These are phyloP conservation scores for Chrysoperla carnea DNA, from an alignment of 1,140 invertebrate genomes.

Conservation along the genomic window DNA sequence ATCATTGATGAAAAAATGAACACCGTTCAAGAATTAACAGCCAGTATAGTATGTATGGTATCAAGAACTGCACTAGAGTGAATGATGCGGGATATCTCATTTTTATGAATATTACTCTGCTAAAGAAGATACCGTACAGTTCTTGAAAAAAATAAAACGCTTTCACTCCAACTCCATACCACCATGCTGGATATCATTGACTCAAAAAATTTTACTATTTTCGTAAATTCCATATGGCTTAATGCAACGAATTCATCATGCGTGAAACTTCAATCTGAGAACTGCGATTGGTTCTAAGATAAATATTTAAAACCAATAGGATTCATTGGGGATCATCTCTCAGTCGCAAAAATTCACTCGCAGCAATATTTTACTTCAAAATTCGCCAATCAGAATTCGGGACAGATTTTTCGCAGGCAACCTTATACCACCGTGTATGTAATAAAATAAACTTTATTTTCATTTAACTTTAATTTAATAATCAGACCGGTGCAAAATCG, in stretches of 20 bases:
- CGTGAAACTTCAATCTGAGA: slow-evolving; percentile 9
- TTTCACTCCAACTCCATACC: slow-evolving; percentile 12
- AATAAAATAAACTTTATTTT: too few relatives aligned
- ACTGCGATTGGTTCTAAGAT: slow-evolving; percentile 2
- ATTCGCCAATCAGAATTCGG: too few relatives aligned
- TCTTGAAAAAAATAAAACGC: slow-evolving; percentile 12
- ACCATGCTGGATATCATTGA: slow-evolving; percentile 14
- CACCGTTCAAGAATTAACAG: slow-evolving; percentile 8
- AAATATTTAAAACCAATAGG: slow-evolving; percentile 2
- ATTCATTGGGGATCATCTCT: slow-evolving; percentile 1
- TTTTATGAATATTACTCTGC: slow-evolving; percentile 11
- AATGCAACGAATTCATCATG: slow-evolving; percentile 7
- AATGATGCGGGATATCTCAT: slow-evolving; percentile 13
- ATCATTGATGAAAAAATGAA: slow-evolving; percentile 12
- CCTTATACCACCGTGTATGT: too few relatives aligned
- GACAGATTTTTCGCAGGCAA: too few relatives aligned
- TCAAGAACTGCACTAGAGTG: slow-evolving; percentile 11
- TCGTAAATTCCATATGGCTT: slow-evolving; percentile 13
- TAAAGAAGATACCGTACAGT: slow-evolving; percentile 9
- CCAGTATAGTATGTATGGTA: slow-evolving; percentile 12
- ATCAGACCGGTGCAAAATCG: too few relatives aligned
- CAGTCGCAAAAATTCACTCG: too few relatives aligned
- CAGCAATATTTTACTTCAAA: too few relatives aligned
- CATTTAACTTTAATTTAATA: too few relatives aligned
- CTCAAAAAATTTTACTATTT: slow-evolving; percentile 14